Conservation (phyloP, 2,113 vertebrate genomes). For the Aegypius monachus region DNA sequence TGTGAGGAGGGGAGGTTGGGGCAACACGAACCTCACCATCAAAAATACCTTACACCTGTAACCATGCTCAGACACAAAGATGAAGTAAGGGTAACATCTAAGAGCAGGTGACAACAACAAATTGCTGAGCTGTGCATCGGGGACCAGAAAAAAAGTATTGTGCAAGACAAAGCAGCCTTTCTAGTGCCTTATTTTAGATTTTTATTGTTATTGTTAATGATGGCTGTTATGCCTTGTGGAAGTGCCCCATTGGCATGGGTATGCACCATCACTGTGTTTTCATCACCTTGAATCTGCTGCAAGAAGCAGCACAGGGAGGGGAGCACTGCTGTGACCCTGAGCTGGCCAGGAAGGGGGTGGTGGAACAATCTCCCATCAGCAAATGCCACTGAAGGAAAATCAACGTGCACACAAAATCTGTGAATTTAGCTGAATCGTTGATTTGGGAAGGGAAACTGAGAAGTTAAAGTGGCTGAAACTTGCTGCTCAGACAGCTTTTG, state of each 20-base stretch:
- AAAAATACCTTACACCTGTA: not conserved
- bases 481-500: not conserved
- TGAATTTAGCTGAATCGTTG: not conserved
- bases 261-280: not conserved
- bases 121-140: not conserved
- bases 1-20: not conserved
- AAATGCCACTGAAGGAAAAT: not conserved
- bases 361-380: not conserved
- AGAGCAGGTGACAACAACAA: not conserved
- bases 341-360: not conserved
- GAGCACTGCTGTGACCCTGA: not conserved
- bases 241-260: not conserved
- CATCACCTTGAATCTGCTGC: not conserved
- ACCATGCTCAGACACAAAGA: not conserved
- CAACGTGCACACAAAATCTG: not conserved
- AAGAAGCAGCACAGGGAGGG: not conserved
- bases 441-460: not conserved
- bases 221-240: not conserved
- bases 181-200: not conserved
- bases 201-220: not conserved
- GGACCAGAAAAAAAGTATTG: not conserved
- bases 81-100: not conserved
- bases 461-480: not conserved
- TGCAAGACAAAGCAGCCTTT: not conserved
- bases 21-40: not conserved